Conservation (phyloP, 2,113 vertebrate species). For the Xerus inauris region DNA sequence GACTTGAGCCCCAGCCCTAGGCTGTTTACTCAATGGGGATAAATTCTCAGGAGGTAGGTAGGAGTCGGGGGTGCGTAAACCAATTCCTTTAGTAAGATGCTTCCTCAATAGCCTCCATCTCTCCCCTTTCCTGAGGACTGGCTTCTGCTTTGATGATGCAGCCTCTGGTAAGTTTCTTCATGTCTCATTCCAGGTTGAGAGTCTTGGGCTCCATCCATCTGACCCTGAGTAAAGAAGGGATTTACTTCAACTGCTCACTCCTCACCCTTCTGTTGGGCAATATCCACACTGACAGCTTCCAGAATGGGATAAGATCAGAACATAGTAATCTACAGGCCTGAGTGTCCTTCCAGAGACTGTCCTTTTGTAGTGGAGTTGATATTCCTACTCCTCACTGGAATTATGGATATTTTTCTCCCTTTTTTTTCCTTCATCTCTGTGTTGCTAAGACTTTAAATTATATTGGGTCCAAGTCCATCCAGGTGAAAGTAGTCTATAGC, state of each 20-base stretch:
- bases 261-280: neutral
- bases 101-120: neutral
- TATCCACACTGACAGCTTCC: neutral
- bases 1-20: neutral
- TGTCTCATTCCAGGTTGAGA: neutral
- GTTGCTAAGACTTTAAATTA: neutral
- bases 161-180: neutral
- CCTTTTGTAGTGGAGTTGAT: neutral
- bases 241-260: neutral
- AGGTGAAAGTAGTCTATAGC: conserved; percentile 47
- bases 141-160: neutral
- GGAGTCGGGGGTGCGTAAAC: neutral
- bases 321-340: neutral
- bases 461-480: neutral
- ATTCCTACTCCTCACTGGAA: neutral
- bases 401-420: neutral
- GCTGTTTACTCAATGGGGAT: neutral
- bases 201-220: neutral
- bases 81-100: neutral
- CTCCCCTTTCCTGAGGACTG: neutral
- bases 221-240: neutral
- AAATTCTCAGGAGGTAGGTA: neutral
- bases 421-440: neutral
- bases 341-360: neutral
- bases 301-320: neutral